These are phyloP conservation scores for Melieria omissa DNA, from an alignment of 2,888 invertebrate genomes.

Conservation along the genomic window DNA sequence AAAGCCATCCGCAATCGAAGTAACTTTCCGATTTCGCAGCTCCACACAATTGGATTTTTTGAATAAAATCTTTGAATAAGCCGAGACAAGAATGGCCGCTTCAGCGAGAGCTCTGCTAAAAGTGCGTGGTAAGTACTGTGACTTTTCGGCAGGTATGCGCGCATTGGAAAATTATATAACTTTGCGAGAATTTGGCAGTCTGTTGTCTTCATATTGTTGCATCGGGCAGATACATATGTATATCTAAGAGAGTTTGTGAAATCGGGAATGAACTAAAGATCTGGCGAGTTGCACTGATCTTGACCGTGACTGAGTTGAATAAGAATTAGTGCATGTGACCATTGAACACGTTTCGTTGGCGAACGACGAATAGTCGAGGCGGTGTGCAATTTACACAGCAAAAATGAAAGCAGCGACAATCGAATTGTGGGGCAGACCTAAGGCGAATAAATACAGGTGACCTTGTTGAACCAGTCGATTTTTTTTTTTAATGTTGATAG, in stretches of 20 bases:
- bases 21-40: constrained; percentile 37
- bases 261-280: constrained; percentile 1
- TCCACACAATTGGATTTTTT: constrained; percentile 38
- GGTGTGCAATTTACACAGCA: no score
- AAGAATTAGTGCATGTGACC: no score
- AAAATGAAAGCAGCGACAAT: no score
- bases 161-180: constrained; percentile 56
- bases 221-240: constrained; percentile 20
- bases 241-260: not conserved
- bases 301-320: not conserved
- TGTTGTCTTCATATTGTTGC: constrained; percentile 37
- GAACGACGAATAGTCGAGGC: no score
- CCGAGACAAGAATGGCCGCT: constrained; percentile 69
- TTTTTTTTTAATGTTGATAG: no score
- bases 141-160: constrained; percentile 20
- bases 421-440: no score
- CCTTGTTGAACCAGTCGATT: no score
- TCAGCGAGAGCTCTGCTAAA: constrained; percentile 71
- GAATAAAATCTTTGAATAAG: constrained; percentile 18
- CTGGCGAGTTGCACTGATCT: not conserved
- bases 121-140: constrained; percentile 69
- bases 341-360: no score
- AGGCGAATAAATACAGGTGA: no score
- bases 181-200: constrained; percentile 29
- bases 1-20: constrained; percentile 41